These are phyloP conservation scores for Eretmochelys imbricata DNA, from an alignment of 2,113 vertebrate genomes.

Conservation along the genomic window DNA sequence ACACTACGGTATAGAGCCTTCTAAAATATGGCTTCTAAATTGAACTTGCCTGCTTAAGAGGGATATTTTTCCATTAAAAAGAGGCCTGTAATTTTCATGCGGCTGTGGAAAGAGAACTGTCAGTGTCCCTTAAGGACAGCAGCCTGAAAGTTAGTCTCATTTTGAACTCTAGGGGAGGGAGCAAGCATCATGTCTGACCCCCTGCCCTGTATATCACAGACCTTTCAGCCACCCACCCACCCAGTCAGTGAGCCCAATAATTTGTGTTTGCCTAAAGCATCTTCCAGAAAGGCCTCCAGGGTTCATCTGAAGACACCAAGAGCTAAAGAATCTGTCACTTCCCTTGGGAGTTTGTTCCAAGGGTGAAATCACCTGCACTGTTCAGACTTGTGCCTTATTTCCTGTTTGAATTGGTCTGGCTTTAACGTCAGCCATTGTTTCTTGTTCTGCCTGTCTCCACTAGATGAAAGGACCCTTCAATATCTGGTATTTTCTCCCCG, in stretches of 20 bases:
- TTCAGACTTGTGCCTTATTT: not conserved
- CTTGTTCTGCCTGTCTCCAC: not conserved
- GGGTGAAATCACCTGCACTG: not conserved
- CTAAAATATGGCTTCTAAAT: accelerated
- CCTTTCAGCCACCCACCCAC: not conserved
- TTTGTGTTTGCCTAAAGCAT: not conserved
- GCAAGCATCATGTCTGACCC: not conserved
- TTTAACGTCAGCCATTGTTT: not conserved
- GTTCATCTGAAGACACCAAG: not conserved
- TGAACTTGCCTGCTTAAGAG: not conserved
- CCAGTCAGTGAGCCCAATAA: not conserved
- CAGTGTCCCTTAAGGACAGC: not conserved
- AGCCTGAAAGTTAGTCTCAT: not conserved
- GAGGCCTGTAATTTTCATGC: not conserved
- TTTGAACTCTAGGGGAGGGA: not conserved
- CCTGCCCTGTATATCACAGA: not conserved
- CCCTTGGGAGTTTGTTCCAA: not conserved
- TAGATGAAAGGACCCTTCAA: not conserved
- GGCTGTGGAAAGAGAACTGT: not conserved
- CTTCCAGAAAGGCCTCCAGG: too few species aligned
- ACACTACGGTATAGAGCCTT: accelerated
- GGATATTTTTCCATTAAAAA: not conserved
- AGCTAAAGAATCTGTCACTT: not conserved
- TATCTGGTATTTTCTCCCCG: not conserved
- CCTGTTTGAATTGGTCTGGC: not conserved